Conservation (phyloP, 53 echinoderm and acorn worm species). For the Hippasteria phrygiana region DNA sequence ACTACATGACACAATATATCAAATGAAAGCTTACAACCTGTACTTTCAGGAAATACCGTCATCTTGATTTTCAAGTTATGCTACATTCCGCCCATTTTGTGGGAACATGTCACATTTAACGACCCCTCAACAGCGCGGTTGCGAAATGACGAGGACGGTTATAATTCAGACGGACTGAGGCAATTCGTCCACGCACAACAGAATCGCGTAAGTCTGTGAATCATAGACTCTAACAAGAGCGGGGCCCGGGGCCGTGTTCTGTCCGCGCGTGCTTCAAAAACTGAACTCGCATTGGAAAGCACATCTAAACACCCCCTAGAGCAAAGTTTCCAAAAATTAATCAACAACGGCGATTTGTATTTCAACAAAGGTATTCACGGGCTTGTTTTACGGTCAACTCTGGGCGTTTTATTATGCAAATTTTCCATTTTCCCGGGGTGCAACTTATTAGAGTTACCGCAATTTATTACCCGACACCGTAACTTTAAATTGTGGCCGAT, state of each 20-base stretch:
- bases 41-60: too few species aligned
- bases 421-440: background rate
- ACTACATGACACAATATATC: too few species aligned
- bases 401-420: background rate
- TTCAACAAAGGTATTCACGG: background rate
- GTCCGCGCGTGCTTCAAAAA: too few species aligned
- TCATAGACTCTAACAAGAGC: background rate
- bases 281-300: too few species aligned
- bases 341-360: too few species aligned
- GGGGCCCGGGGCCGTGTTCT: background rate
- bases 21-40: too few species aligned
- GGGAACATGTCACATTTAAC: too few species aligned
- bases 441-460: background rate
- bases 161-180: background rate
- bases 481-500: background rate
- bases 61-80: too few species aligned
- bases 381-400: background rate
- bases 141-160: background rate
- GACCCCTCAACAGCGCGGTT: background rate
- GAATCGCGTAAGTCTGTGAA: background rate
- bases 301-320: background rate
- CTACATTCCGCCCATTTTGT: too few species aligned
- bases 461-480: background rate
- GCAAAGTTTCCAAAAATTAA: too few species aligned
- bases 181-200: background rate